These are phyloP conservation scores for Oscheius myriophilus DNA, from an alignment of 2,888 invertebrate genomes.

Conservation along the genomic window DNA sequence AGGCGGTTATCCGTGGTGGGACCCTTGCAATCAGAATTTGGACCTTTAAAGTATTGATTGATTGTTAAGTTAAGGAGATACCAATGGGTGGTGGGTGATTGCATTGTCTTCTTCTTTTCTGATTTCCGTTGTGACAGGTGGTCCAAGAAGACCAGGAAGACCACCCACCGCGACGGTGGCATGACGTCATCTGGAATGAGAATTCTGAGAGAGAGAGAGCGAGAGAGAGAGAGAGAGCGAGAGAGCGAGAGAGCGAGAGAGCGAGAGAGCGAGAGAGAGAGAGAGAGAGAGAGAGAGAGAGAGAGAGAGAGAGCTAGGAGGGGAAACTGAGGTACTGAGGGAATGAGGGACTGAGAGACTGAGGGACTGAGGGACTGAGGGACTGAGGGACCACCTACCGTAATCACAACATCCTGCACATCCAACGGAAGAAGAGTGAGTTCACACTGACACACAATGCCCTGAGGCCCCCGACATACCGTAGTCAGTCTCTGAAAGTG, in stretches of 20 bases:
- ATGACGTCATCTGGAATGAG: not conserved
- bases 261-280: no score
- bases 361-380: no score
- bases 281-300: no score
- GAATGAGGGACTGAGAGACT: no score
- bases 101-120: constrained; percentile 17
- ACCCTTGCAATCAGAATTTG: constrained; percentile 14
- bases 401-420: constrained; percentile 15
- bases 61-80: not conserved
- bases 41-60: not conserved
- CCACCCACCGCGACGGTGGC: constrained; percentile 15
- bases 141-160: constrained; percentile 23
- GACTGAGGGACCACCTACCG: no score
- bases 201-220: not conserved
- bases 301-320: no score
- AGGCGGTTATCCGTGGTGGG: not conserved
- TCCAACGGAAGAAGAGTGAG: constrained; percentile 8
- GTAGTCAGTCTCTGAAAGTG: constrained; percentile 6
- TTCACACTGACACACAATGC: constrained; percentile 6
- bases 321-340: no score
- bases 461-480: constrained; percentile 17
- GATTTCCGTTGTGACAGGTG: not conserved
- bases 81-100: constrained; percentile 9
- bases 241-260: no score
- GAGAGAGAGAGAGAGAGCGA: no score